These are phyloP conservation scores for Nemoura dubitans DNA, from an alignment of 2,888 invertebrate species.

Conservation along the genomic window DNA sequence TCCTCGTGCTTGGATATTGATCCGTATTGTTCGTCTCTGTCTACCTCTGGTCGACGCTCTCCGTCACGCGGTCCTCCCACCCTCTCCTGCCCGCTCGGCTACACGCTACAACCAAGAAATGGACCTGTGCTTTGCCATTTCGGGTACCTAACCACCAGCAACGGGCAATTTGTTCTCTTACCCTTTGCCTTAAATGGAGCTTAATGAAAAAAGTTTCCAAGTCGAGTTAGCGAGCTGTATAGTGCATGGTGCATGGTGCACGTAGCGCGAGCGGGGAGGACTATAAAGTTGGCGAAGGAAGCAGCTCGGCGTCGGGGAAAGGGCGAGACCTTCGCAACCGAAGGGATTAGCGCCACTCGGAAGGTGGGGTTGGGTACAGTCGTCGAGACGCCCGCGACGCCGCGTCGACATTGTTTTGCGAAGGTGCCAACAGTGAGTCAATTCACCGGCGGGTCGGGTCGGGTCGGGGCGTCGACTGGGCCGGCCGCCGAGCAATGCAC, in stretches of 20 bases:
- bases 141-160: background rate
- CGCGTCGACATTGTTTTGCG: background rate
- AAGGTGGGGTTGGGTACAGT: background rate
- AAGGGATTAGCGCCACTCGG: background rate
- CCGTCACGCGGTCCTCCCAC: background rate
- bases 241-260: background rate
- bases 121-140: background rate
- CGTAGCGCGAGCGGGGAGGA: background rate
- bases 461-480: too few relatives aligned
- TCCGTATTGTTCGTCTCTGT: constrained; percentile 4
- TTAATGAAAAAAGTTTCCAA: constrained; percentile 5
- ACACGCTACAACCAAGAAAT: background rate
- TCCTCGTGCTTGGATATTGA: background rate
- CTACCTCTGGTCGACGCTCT: background rate
- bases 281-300: background rate
- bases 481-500: background rate
- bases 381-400: background rate
- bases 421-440: background rate
- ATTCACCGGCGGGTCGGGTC: background rate
- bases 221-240: constrained; percentile 1
- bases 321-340: background rate
- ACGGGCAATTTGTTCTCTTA: constrained; percentile 3
- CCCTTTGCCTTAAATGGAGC: constrained; percentile 7
- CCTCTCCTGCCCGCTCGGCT: background rate
- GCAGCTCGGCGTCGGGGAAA: background rate